phyloP scores from a whole-genome alignment of 2,888 invertebrate genomes.

The Cantharis rustica region DNA sequence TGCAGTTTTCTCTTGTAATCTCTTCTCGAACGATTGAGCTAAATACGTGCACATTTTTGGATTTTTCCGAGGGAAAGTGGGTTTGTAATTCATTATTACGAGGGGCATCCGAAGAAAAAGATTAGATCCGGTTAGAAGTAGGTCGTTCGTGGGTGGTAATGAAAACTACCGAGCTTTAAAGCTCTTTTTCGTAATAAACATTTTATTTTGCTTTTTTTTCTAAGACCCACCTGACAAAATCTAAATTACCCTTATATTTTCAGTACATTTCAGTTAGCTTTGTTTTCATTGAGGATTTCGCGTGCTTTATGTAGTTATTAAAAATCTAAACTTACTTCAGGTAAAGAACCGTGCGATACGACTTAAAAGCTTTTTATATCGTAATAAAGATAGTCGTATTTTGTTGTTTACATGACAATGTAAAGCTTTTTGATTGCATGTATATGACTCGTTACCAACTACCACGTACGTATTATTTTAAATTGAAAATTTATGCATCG shows the following conservation, averaged over 20 bases:
- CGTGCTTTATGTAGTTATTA: background rate
- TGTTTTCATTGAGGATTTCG: background rate
- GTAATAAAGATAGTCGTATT: background rate
- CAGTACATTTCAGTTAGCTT: background rate
- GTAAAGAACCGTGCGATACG: background rate
- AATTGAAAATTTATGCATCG: background rate
- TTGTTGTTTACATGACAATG: background rate
- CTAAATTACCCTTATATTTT: background rate
- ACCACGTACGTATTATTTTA: background rate
- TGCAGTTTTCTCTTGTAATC: background rate
- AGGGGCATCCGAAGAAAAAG: background rate
- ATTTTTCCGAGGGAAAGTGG: background rate
- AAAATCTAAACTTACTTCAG: background rate
- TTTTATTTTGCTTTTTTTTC: background rate
- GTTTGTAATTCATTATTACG: background rate
- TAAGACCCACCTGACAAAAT: background rate
- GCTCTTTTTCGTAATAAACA: background rate
- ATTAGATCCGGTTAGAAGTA: background rate
- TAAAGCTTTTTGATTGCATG: background rate
- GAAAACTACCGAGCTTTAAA: background rate
- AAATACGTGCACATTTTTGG: background rate
- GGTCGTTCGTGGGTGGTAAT: background rate
- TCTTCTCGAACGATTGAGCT: background rate
- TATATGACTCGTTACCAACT: background rate
- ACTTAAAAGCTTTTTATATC: background rate